Base-by-base conservation (phyloP, 1,140 invertebrate genomes). In the Chrysopa pallens region DNA sequence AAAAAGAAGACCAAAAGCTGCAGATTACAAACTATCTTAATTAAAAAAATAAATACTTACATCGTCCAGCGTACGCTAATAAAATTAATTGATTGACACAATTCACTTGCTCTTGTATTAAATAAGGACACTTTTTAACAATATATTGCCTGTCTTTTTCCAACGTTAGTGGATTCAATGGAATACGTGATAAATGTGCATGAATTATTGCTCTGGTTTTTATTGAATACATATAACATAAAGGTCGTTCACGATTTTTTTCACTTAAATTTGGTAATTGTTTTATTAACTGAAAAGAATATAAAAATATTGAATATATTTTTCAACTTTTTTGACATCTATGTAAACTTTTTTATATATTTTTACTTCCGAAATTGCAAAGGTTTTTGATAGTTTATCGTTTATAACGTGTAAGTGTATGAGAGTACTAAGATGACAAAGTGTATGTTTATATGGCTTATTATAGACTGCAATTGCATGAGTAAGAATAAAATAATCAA, bases 91-190 rank as follows among this genome's bases (percentile, higher is more conserved):
- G 90, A 58, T 93, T 84, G 5, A 91, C 81, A 60, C 91, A 91
- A 52, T 84, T 87, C 38, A 98, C 83, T 87, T 98, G 95, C 66
- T 98, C 95, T 56, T 96, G 86, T 47, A 98, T 79, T n/a, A 99
- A 69, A 61, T 89, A 88, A 3, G 94, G 91, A 61, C 85, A 88
- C 60, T 96, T 92, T 52, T 80, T 86, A 33, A 96, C 73, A 47
- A 97, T 78, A 52, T 90, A 92, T 52, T 83, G 74, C 37, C 84
- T 69, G 63, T 90, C 86, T 51, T 74, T 72, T 48, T 95, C 88
- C 17, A 98, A 63, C 1, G 84, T 88, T 36, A 79, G 68, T 0
- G 78, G 73, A 52, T 84, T 84, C 11, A 98, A 62, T 8, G 71
- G 63, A 53, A 97, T 74, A 37, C 94, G 70, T 5, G 78, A 74